These are phyloP conservation scores for Spilosoma lubricipeda DNA, from an alignment of 2,888 invertebrate species.

Conservation along the genomic window DNA sequence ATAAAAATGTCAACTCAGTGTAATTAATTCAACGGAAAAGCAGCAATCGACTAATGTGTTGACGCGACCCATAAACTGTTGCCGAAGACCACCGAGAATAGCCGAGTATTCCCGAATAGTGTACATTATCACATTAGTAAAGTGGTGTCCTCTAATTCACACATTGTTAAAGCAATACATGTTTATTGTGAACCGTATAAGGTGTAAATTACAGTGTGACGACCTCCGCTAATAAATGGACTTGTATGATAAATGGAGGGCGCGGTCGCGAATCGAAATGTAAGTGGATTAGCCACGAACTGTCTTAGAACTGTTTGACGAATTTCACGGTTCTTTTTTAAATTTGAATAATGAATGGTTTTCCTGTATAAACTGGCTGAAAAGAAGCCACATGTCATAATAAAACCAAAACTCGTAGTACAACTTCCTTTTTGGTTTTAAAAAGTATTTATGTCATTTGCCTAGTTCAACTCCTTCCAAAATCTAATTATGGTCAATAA, in stretches of 20 bases:
- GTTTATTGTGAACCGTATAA: slow-evolving; percentile 65
- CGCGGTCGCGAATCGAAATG: slow-evolving; percentile 68
- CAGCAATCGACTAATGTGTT: slow-evolving; percentile 72
- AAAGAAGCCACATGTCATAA: not conserved
- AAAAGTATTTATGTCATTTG: not conserved
- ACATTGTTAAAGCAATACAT: slow-evolving; percentile 63
- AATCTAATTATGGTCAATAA: not conserved
- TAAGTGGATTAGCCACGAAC: slow-evolving; percentile 74
- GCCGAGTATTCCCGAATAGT: slow-evolving; percentile 21
- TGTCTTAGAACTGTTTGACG: slow-evolving; percentile 32
- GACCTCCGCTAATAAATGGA: slow-evolving; percentile 70
- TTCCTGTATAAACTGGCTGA: not conserved
- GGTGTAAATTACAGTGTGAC: slow-evolving; percentile 67
- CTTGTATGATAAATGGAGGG: slow-evolving; percentile 77
- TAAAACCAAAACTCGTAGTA: not conserved
- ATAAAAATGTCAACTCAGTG: slow-evolving; percentile 61
- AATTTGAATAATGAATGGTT: slow-evolving; percentile 1
- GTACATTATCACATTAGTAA: slow-evolving; percentile 68
- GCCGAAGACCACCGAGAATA: slow-evolving; percentile 29
- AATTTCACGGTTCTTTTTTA: slow-evolving; percentile 14
- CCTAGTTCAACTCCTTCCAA: not conserved
- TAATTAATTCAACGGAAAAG: slow-evolving; percentile 69
- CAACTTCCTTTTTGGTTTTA: not conserved
- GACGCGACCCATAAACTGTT: slow-evolving; percentile 49
- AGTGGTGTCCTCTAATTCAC: slow-evolving; percentile 56